Evolutionary conservation across 2,888 invertebrate genomes (phyloP), one percentile per base, ranked within the genome.

Genomic region (Thymelicus lineola): DNA sequence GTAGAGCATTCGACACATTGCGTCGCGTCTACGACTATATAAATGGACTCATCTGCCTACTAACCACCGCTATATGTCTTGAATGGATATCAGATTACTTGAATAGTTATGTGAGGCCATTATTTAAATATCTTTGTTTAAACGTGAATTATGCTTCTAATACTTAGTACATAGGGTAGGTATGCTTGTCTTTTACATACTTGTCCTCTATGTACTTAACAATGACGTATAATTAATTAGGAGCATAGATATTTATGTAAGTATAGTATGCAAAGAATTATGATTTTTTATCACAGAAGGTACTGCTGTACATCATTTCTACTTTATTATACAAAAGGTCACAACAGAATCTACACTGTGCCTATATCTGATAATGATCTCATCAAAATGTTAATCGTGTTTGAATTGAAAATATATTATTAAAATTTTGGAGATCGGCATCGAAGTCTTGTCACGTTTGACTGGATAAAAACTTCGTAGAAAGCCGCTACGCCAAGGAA

Each of bases 11-110:
- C 45, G 61, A 68, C 60, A 67, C 53, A 53, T 67, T 28, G 60
- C 28, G 9, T 67, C 28, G 60, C 35, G 55, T 45, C 55, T 64
- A 50, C 46, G 38, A 20, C 66, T 42, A 46, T 69, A 69, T 69
- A 68, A 68, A 69, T 69, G 63, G 69, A 38, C 57, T 69, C 69
- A 69, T 69, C 63, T 69, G 63, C 63, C 20, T 35, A 20, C 63
- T 63, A 69, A 69, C 69, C 63, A 35, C 57, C 12, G 46, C 69
- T 58, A 63, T 69, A 69, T 42, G 69, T 69, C 69, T 63, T 63
- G 14, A 20, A 63, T 38, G 48, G 69, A 42, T 69, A 69, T 69
- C 69, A 69, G 69, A 63, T 69, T 69, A 58, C 69, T 62, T 63
- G 57, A 63, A 69, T 69, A 63, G 48, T 48, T 59, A 57, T 63